A percentile compares a stretch with the other conserved stretches of the same genome.
These are phyloP conservation scores for Scophthalmus maximus DNA, from an alignment of 2,113 vertebrate genomes.

Conservation along the genomic window DNA sequence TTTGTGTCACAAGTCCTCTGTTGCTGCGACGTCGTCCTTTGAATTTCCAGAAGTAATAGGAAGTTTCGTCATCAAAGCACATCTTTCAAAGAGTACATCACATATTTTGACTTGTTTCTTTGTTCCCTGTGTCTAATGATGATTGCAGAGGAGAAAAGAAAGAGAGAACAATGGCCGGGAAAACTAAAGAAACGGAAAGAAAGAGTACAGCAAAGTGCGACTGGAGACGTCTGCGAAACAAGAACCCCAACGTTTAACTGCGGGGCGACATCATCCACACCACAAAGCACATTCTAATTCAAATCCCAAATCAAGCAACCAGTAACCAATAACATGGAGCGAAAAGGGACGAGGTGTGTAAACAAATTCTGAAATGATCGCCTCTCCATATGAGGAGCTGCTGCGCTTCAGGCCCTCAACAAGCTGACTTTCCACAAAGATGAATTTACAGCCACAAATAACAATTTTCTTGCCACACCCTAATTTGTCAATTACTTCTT, in stretches of 20 bases:
- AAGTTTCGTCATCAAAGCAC: slow-evolving; percentile 77
- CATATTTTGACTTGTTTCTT: slow-evolving; percentile 32
- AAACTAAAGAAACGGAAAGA: slow-evolving; percentile 4
- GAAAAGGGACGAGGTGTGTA: too few relatives aligned
- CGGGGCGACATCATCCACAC: background rate
- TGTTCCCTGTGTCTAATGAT: slow-evolving; percentile 45
- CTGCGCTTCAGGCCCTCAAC: too few relatives aligned
- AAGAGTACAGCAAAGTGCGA: slow-evolving; percentile 1
- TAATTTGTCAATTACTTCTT: too few relatives aligned
- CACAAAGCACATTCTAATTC: background rate
- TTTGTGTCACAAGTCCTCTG: slow-evolving; percentile 35
- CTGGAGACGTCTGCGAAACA: background rate
- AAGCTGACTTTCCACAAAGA: too few relatives aligned
- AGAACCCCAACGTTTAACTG: background rate
- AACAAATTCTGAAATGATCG: too few relatives aligned
- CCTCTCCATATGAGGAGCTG: too few relatives aligned
- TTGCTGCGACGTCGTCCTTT: slow-evolving; percentile 19
- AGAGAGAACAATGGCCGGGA: slow-evolving; percentile 11
- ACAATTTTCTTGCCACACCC: too few relatives aligned
- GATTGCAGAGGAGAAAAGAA: slow-evolving; percentile 50
- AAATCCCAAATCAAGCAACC: slow-evolving; percentile 1
- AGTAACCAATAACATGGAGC: too few relatives aligned
- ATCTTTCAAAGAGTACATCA: slow-evolving; percentile 46
- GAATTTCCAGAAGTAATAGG: slow-evolving; percentile 65
- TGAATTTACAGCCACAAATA: too few relatives aligned